Evolutionary conservation across 37 sponge, comb jelly and placozoan genomes (phyloP).

Genomic region (Ianthella basta): DNA sequence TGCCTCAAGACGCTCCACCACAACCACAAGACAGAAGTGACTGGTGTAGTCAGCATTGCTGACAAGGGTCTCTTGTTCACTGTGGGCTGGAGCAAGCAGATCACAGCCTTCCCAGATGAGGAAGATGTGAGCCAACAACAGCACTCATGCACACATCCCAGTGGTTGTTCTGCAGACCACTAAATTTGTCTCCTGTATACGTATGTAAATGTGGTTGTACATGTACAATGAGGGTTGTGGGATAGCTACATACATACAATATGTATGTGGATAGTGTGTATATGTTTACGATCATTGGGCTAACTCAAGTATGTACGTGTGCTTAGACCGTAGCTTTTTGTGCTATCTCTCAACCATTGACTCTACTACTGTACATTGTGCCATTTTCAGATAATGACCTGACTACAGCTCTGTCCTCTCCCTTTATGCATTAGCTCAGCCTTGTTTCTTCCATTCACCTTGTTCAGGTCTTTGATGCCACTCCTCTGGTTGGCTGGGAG

Average conservation of each 20-base stretch:
- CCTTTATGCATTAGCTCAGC: no score
- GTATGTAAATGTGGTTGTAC: conserved; percentile 3
- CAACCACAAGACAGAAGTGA: conserved; percentile 65
- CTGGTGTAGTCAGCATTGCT: conserved; percentile 70
- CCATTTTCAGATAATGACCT: no score
- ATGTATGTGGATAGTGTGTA: not conserved
- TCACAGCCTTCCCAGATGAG: conserved; percentile 65
- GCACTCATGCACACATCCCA: no score
- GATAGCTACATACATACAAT: no score
- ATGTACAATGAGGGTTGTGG: no score
- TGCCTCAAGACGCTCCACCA: conserved; percentile 68
- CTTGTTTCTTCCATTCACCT: not conserved
- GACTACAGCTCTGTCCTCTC: no score
- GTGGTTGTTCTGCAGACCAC: not conserved
- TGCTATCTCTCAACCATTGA: no score
- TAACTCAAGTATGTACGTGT: not conserved
- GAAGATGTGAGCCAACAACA: conserved; percentile 31
- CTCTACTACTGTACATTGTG: no score
- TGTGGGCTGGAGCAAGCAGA: conserved; percentile 88
- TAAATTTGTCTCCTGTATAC: not conserved
- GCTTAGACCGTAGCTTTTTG: no score
- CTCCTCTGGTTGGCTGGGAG: conserved; percentile 56
- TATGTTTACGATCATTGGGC: not conserved
- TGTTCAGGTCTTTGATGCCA: conserved; percentile 55
- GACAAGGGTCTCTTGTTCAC: conserved; percentile 76